Evolutionary conservation across 2,113 vertebrate species (phyloP), one percentile per base, ranked within the genome.

Genomic region (Dascyllus trimaculatus): DNA sequence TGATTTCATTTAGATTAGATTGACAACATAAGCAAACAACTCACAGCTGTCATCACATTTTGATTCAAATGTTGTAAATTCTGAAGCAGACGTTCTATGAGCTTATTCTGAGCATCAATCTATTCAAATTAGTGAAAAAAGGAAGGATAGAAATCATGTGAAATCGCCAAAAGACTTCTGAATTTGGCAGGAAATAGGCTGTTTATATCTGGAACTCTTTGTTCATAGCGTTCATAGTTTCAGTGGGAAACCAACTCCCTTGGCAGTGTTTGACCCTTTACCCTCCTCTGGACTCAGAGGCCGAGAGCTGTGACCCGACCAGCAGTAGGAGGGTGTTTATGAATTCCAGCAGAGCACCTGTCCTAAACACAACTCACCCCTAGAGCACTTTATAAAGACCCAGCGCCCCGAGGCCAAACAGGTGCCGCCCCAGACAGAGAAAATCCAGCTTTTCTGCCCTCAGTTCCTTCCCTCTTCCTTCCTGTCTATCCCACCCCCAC

Each of bases 341-440:
- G 61, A 45, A 65, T 75, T 72, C 61, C 43, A 66, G 57, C 52
- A 51, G 48, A 67, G 71, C 87, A 79, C 78, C 63, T 78, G 69
- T 64, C 67, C 38, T 45, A 4, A 69, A 74, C 80, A 69, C 15
- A 15, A 2, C n/a, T 19, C 19, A 19, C 59, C 26, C 65, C 38
- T 13, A 10, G 43, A 65, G 32, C 40, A 26, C 51, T 46, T 59
- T 78, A 63, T 24, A 71, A 61, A 70, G 74, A 19, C 65, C 32
- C 58, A 2, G 17, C 2, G 25, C 45, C 62, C 21, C 14, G 15
- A 68, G 66, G 74, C 65, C 57, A 51, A 80, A 74, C 89, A 88
- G 87, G 80, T 86, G 76, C 72, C 35, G 51, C 66, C 56, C 32
- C 77, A 70, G 73, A 71, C 74, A 66, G 71, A 4, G 18, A 75